Evolutionary conservation across 2,113 vertebrate genomes (phyloP).

Genomic region (Smithornis capensis): DNA sequence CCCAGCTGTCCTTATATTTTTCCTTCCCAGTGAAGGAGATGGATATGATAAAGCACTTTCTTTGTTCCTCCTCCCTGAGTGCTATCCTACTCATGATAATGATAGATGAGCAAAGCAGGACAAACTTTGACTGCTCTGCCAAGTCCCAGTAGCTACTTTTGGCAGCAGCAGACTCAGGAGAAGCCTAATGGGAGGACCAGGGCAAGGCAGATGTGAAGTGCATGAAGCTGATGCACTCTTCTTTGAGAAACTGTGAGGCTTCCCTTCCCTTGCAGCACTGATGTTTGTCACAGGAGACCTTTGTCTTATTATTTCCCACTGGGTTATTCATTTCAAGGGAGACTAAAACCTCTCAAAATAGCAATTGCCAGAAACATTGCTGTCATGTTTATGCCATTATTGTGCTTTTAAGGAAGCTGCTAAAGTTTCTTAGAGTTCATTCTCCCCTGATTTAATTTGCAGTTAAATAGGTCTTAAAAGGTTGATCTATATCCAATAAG

Average conservation of each 20-base stretch:
- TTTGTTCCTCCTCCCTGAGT: not conserved
- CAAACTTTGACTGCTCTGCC: not conserved
- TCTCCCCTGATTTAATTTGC: not conserved
- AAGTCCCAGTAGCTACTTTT: not conserved
- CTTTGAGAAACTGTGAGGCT: fast-evolving
- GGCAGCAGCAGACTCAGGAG: not conserved
- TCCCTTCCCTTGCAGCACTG: not conserved
- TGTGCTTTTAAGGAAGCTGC: not conserved
- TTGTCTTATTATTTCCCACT: not conserved
- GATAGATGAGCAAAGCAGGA: not conserved
- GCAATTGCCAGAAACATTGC: not conserved
- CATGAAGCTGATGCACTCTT: not conserved
- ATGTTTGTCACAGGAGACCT: not conserved
- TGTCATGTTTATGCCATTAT: not conserved
- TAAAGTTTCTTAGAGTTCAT: not conserved
- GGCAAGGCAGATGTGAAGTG: not conserved
- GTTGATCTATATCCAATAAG: too few species aligned
- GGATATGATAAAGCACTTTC: not conserved
- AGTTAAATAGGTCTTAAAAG: too few species aligned
- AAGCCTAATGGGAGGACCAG: not conserved
- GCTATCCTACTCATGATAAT: fast-evolving
- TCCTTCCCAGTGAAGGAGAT: not conserved
- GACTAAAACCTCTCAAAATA: not conserved
- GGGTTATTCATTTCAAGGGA: not conserved
- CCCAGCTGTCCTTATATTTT: not conserved